Evolutionary conservation across 2,888 invertebrate species (phyloP).

Genomic region (Galeopsomyia nigrocyanea): DNA sequence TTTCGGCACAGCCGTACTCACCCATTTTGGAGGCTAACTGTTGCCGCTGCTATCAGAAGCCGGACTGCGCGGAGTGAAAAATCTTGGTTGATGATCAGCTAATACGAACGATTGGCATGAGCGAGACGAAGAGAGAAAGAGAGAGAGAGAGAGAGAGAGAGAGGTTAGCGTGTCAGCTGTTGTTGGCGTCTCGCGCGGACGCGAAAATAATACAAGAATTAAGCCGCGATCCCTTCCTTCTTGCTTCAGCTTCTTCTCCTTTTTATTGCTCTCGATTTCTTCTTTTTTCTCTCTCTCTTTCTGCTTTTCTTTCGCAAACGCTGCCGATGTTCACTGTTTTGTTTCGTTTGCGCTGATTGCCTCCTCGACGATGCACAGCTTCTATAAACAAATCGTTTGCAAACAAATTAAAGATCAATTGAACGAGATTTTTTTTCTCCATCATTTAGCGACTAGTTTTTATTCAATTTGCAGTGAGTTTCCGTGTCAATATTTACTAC

Average conservation of each 20-base stretch:
- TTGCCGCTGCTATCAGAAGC: background rate
- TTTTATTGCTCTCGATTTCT: too few species aligned
- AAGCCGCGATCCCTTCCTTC: background rate
- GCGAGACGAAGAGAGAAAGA: background rate
- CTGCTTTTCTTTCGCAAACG: too few species aligned
- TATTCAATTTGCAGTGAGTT: too few species aligned
- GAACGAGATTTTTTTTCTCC: too few species aligned
- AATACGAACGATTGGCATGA: slow-evolving; percentile 21
- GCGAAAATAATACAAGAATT: slow-evolving; percentile 5
- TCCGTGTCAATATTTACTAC: too few species aligned
- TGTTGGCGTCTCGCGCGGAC: background rate
- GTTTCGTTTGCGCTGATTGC: too few species aligned
- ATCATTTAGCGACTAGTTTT: too few species aligned
- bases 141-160: slow-evolving; percentile 38
- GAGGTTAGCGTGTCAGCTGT: slow-evolving; percentile 46
- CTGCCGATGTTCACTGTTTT: too few species aligned
- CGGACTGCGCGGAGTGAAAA: background rate
- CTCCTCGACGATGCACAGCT: background rate
- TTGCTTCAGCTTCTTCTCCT: background rate
- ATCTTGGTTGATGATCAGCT: too few species aligned
- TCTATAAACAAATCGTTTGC: slow-evolving; percentile 18
- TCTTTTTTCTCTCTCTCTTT: too few species aligned
- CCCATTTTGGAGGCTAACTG: slow-evolving; percentile 36
- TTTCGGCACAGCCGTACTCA: slow-evolving; percentile 20
- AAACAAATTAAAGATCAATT: background rate